Base-by-base conservation (phyloP, 2,797 vertebrate genomes). In the Amblyopsis hoosieri region DNA sequence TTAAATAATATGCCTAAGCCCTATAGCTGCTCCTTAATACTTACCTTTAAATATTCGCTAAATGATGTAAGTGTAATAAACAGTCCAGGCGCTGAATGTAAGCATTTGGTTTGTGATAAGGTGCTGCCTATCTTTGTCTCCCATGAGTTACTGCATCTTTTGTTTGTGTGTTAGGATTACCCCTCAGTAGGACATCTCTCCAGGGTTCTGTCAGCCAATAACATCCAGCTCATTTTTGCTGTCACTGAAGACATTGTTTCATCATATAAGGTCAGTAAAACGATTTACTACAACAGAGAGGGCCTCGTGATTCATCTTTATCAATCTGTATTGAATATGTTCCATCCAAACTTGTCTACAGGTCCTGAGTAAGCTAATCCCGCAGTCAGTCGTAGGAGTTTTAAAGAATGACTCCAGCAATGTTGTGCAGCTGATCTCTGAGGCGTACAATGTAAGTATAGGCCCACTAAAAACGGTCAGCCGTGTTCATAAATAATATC, bases 211-310 rank as follows among this genome's bases (percentile, higher is more conserved):
- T 85, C 91, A n/a, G 75, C 74, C 4, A 87, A 92, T 60, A 93
- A 93, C 71, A 94, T 94, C 70, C 93, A 94, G 76, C 90, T 93
- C 19, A 94, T 94, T 68, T 94, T 95, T 75, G 93, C 94, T 1
- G 93, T 95, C 14, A 94, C 93, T 1, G 74, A 88, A 5, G 57
- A 87, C 1, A 87, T 67, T 8, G 55, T 91, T 54, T 76, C 87
- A 1, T 74, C 87, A 4, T 95, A 95, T 61, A 69, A 91, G 91
- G 93, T 93, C 52, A 64, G 82, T 60, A 13, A 49, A 4, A 49
- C 42, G 14, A 2, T 31, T 29, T 14, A 1, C 12, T 23, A 19
- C 17, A 9, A 29, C 3, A n/a, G 4, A 7, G n/a, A 29, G 23
- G 23, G 23, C 50, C 42, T 12, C 12, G 17, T 13, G 45, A 9